A percentile compares a stretch with the other conserved stretches of the same genome.
Conservation (phyloP, 2,888 invertebrate species). For the Leucoptera coffeella region DNA sequence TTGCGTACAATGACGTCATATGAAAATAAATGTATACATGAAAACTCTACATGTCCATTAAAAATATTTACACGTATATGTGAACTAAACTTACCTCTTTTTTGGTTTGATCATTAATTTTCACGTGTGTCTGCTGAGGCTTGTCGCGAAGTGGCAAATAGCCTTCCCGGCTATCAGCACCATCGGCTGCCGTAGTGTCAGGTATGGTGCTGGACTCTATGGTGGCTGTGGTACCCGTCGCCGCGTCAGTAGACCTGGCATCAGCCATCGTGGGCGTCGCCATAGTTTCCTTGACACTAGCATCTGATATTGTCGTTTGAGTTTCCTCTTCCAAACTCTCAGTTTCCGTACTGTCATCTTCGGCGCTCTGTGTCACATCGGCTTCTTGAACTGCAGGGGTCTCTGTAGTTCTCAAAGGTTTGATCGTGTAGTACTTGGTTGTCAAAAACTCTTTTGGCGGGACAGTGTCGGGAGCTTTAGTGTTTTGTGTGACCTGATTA, state of each 20-base stretch:
- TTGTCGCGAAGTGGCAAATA: conserved; percentile 43
- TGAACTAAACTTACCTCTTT: conserved; percentile 55
- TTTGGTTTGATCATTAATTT: conserved; percentile 48
- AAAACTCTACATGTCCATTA: no score
- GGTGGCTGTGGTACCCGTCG: conserved; percentile 24
- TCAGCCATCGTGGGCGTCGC: conserved; percentile 28
- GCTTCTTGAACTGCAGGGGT: conserved; percentile 29
- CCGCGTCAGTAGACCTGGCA: conserved; percentile 24
- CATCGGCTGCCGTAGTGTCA: conserved; percentile 27
- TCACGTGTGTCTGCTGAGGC: conserved; percentile 40
- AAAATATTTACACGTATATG: no score
- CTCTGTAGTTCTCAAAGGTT: conserved; percentile 32
- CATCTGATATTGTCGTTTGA: conserved; percentile 18
- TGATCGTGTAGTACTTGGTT: conserved; percentile 49
- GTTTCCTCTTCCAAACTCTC: conserved; percentile 28
- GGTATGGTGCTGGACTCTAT: conserved; percentile 24
- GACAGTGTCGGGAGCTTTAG: conserved; percentile 17
- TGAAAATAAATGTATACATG: not conserved
- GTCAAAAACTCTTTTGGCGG: conserved; percentile 18
- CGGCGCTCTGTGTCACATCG: conserved; percentile 37
- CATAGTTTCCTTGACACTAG: conserved; percentile 19
- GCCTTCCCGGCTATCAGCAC: conserved; percentile 42
- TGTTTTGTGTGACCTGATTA: conserved; percentile 23
- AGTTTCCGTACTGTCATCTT: conserved; percentile 44
- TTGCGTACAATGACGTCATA: no score